Conservation (phyloP, 64 coral and sea anemone species). For the Montipora efflorescens region DNA sequence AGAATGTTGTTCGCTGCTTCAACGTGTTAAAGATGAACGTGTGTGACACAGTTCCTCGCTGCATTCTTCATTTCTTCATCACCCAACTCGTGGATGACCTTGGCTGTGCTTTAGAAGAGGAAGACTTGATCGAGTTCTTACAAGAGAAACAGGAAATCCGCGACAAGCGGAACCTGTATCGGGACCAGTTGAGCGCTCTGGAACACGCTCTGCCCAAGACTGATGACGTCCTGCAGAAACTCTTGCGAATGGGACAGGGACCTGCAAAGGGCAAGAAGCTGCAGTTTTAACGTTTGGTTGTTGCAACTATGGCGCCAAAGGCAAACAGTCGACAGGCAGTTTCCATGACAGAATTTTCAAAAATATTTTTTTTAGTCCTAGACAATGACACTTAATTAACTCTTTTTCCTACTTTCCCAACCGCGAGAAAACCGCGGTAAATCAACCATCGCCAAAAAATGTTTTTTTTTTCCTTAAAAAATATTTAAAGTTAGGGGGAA, state of each 20-base stretch:
- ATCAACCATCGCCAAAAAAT: too few relatives aligned
- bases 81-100: conserved; percentile 76
- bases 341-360: background rate
- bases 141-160: conserved; percentile 66
- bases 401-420: too few relatives aligned
- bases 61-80: conserved; percentile 85
- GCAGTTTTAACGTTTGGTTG: background rate
- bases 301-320: background rate
- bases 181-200: conserved; percentile 22
- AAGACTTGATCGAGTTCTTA: conserved; percentile 64
- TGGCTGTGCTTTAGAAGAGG: conserved; percentile 47
- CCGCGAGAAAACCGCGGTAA: too few relatives aligned
- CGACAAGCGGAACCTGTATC: conserved; percentile 28
- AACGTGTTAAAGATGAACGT: conserved; percentile 85
- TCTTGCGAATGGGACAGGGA: conserved; percentile 58
- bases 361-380: background rate
- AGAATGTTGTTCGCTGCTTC: conserved; percentile 80
- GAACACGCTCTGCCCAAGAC: conserved; percentile 65
- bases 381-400: too few relatives aligned
- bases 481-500: too few relatives aligned
- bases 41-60: conserved; percentile 81
- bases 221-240: background rate
- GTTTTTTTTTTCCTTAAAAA: too few relatives aligned
- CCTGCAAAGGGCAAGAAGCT: background rate
- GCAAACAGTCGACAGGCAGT: background rate